Evolutionary conservation across 1,140 invertebrate species (phyloP).

Genomic region (Zophobas morio): DNA sequence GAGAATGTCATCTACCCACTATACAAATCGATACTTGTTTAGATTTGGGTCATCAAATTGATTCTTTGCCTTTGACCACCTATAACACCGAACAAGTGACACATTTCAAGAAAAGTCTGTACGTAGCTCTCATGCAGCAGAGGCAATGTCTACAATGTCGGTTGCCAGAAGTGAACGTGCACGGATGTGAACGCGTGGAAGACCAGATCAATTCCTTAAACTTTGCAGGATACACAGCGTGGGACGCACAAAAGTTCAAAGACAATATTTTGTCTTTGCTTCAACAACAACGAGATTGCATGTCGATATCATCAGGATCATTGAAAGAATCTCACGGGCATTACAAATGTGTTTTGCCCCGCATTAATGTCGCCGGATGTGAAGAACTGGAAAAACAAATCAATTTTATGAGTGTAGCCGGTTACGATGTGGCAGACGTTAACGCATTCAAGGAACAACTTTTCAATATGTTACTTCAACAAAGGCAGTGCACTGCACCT

Average conservation of each 20-base stretch:
- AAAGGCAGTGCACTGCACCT: no score
- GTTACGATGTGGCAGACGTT: no score
- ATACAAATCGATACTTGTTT: neutral
- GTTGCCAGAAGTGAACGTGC: neutral
- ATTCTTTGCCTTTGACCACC: neutral
- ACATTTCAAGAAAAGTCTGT: neutral
- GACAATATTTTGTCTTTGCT: neutral
- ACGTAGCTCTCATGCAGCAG: neutral
- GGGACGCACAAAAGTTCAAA: neutral
- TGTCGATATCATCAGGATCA: neutral
- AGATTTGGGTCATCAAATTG: slow-evolving; percentile 3
- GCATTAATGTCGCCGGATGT: no score
- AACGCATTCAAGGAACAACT: no score
- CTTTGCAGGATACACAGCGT: neutral
- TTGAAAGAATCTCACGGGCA: no score
- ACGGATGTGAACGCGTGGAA: neutral
- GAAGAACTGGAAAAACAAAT: no score
- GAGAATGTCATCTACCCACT: slow-evolving; percentile 1
- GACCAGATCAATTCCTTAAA: neutral
- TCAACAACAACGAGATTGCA: neutral
- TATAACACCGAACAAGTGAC: neutral
- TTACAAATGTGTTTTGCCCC: no score
- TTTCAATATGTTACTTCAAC: no score
- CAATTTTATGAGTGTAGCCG: no score
- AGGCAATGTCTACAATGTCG: neutral